Conservation (phyloP, 2,113 vertebrate genomes). For the Callorhinus ursinus region DNA sequence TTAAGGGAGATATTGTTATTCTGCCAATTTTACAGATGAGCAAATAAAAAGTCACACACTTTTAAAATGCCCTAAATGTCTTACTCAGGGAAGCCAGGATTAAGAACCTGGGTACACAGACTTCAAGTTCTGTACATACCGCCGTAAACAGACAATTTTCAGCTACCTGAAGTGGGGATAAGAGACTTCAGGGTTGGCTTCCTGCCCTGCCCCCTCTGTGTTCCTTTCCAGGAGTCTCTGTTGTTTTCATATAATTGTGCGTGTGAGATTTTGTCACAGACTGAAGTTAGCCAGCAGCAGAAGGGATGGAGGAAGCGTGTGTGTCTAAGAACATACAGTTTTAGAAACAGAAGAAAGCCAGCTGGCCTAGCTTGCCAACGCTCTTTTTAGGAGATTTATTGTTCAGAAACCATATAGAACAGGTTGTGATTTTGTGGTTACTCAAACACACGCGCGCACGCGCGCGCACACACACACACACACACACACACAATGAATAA, state of each 20-base stretch:
- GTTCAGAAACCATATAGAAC: slow-evolving; percentile 41
- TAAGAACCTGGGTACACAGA: not conserved
- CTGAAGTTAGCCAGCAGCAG: not conserved
- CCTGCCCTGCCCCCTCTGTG: not conserved
- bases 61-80: not conserved
- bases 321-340: slow-evolving; percentile 69
- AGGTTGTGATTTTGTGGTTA: slow-evolving; percentile 32
- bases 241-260: not conserved
- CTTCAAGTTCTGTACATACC: not conserved
- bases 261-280: not conserved
- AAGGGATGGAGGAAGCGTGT: slow-evolving; percentile 39
- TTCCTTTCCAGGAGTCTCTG: slow-evolving; percentile 8
- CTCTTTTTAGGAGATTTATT: slow-evolving; percentile 46
- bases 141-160: not conserved
- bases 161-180: not conserved
- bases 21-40: not conserved
- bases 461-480: not conserved
- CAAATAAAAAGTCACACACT: not conserved
- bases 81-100: not conserved
- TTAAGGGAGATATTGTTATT: not conserved
- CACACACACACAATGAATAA: not conserved
- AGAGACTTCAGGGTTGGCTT: not conserved
- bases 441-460: not conserved
- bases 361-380: slow-evolving; percentile 11
- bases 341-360: slow-evolving; percentile 54